Conservation (phyloP, 1,140 invertebrate species). For the Samia ricini region DNA sequence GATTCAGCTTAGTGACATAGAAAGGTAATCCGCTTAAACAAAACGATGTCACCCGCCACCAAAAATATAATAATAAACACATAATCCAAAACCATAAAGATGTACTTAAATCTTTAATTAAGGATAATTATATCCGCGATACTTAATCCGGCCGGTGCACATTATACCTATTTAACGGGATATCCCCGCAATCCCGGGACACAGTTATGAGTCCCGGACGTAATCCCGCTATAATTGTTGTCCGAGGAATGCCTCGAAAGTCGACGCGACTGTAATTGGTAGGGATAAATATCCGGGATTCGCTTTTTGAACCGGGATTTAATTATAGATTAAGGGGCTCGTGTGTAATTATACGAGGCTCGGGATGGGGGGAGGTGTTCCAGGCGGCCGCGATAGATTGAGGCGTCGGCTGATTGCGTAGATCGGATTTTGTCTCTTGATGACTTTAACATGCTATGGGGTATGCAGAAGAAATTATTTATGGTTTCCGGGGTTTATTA, state of each 20-base stretch:
- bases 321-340: constrained; percentile 20
- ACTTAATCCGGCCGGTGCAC: constrained; percentile 49
- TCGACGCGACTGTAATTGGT: constrained; percentile 47
- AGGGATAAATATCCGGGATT: constrained; percentile 32
- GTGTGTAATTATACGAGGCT: constrained; percentile 2
- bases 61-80: constrained; percentile 18
- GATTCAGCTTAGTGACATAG: no score
- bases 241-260: constrained; percentile 62
- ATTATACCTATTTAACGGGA: constrained; percentile 71
- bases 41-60: not conserved
- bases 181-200: constrained; percentile 36
- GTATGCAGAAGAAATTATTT: no score
- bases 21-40: no score
- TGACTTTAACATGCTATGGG: no score
- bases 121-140: constrained; percentile 60
- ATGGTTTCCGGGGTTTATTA: no score
- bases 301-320: constrained; percentile 30
- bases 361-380: not conserved
- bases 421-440: not conserved
- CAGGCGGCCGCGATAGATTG: not conserved
- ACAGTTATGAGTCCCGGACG: constrained; percentile 64
- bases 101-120: constrained; percentile 61
- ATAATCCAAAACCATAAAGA: constrained; percentile 60
- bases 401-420: not conserved
- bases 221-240: constrained; percentile 71